Base-by-base conservation (phyloP, 1,140 invertebrate genomes). In the Oscheius sp. region DNA sequence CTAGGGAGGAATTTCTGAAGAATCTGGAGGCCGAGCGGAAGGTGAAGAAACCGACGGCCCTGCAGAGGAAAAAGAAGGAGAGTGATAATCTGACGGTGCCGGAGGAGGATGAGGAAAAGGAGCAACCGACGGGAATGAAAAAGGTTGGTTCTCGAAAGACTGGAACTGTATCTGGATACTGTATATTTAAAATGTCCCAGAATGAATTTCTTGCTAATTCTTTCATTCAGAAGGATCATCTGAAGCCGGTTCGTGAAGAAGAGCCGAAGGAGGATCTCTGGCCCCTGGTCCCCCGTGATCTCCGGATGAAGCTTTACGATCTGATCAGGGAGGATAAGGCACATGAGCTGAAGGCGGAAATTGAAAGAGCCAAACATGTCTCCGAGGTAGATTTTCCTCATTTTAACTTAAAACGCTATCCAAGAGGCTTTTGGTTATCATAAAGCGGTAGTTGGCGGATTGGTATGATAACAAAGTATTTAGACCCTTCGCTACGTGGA, bases 31-130 rank as follows among this genome's bases (percentile, higher is more conserved):
- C 15, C 4, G 4, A 13, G 7, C 23, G 36, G 35, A 68, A 68
- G 45, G 10, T 38, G 13, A 71, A 52, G 29, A 31, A 42, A 20
- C 45, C 55, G 42, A 42, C 68, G 52, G 42, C 31, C 31, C 59
- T 62, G 42, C 52, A 63, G 59, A 63, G 52, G 52, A 71, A 58
- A 26, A 38, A 62, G 45, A 64, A 64, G 35, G 36, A 15, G n/a
- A n/a, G 42, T 58, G 13, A 28, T 31, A 49, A 29, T n/a, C 23
- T n/a, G 63, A 42, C 3, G 36, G 36, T 15, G 45, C 29, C 13
- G 42, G 49, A 34, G 62, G n/a, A 64, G 18, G 45, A 49, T 34
- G 69, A 72, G 1, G 46, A 72, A 0, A 23, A 10, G 1, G 38
- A 63, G 29, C 31, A 58, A 13, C 7, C 35, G 2, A 18, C 10